These are phyloP conservation scores for Coendou prehensilis DNA, from an alignment of 2,797 vertebrate species.

Conservation along the genomic window DNA sequence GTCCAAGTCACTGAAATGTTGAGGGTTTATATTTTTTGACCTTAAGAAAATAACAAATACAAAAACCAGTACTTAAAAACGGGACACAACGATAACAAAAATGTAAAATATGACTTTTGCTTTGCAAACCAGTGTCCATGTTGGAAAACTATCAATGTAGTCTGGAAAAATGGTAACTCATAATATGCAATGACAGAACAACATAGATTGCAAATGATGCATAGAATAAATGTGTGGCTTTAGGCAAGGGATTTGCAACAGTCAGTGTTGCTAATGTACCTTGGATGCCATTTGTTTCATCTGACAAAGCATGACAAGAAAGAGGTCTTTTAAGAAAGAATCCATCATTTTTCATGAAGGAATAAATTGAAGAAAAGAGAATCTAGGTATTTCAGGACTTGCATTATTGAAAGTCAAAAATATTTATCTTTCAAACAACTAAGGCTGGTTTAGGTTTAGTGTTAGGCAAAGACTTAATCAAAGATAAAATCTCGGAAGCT, in stretches of 20 bases:
- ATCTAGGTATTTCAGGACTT: constrained; percentile 7
- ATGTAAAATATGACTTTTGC: background rate
- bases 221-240: background rate
- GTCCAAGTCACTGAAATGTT: background rate
- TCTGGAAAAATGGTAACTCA: background rate
- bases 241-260: background rate
- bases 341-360: background rate
- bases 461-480: constrained; percentile 36
- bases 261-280: background rate
- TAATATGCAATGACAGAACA: background rate
- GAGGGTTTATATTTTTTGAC: background rate
- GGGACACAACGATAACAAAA: background rate
- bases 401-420: constrained; percentile 4
- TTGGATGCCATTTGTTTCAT: background rate
- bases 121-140: background rate
- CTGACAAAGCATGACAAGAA: background rate
- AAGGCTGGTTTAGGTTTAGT: background rate
- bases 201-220: background rate
- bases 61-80: background rate
- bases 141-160: background rate
- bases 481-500: constrained; percentile 30
- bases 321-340: background rate
- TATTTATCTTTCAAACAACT: background rate
- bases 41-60: constrained; percentile 36
- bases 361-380: background rate